Conservation (phyloP, 1,140 invertebrate species). For the Monomorium pharaonis region DNA sequence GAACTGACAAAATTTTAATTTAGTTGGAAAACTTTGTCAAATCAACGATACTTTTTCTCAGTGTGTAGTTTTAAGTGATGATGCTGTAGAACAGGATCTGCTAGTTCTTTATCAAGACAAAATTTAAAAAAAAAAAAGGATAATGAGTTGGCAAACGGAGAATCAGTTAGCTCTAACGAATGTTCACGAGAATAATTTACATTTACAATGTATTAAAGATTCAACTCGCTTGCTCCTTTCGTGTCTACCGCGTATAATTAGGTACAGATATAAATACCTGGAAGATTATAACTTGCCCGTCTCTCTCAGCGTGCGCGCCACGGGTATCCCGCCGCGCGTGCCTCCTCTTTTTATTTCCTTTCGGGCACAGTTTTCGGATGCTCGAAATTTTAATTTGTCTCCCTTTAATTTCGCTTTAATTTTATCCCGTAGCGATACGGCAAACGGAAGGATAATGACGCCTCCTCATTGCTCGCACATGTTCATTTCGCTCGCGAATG, state of each 20-base stretch:
- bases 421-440: conserved; percentile 12
- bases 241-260: background rate
- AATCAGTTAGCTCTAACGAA: background rate
- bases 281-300: background rate
- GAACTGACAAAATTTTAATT: no score
- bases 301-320: background rate
- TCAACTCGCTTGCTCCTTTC: background rate
- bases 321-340: background rate
- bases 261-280: background rate
- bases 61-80: no score
- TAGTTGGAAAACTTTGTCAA: no score
- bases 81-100: background rate
- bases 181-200: background rate
- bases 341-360: background rate
- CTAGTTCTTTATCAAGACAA: background rate
- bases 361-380: background rate
- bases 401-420: background rate
- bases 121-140: background rate
- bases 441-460: conserved; percentile 25
- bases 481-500: conserved; percentile 24
- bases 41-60: no score
- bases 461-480: conserved; percentile 5
- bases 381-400: conserved; percentile 44
- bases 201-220: background rate
- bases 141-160: no score